phyloP scores from a whole-genome alignment of 1,140 invertebrate species.

The Leptonema lineaticorne region DNA sequence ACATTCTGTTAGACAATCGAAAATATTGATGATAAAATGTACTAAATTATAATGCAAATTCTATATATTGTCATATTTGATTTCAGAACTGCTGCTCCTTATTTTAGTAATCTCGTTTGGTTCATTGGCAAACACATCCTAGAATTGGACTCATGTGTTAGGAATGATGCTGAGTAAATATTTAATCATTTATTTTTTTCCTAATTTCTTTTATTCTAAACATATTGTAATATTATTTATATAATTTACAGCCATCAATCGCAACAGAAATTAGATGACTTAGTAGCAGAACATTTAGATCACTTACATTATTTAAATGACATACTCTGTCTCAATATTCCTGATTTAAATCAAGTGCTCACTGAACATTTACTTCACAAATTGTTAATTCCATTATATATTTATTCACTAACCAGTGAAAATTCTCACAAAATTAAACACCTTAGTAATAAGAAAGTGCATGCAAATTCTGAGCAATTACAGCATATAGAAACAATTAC shows the following conservation, averaged over 20 bases:
- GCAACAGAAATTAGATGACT: conserved; percentile 86
- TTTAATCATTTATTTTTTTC: no score
- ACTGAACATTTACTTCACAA: conserved; percentile 93
- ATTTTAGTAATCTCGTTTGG: conserved; percentile 99
- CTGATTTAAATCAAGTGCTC: conserved; percentile 92
- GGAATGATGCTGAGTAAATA: conserved; percentile 91
- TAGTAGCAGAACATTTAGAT: conserved; percentile 97
- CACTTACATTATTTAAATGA: conserved; percentile 98
- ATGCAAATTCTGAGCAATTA: conserved; percentile 50
- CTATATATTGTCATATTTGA: no score
- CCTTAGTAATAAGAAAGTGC: conserved; percentile 33
- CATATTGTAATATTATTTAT: not conserved
- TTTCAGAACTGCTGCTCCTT: conserved; percentile 89
- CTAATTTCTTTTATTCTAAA: not conserved
- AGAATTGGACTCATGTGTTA: conserved; percentile 92
- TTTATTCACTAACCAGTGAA: conserved; percentile 78
- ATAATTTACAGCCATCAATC: conserved; percentile 79
- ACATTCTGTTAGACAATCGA: conserved; percentile 7
- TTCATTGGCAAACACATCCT: conserved; percentile 98
- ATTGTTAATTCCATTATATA: conserved; percentile 90
- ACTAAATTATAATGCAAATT: conserved; percentile 28
- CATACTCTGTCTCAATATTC: conserved; percentile 89
- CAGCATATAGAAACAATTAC: conserved; percentile 60
- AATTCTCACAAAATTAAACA: conserved; percentile 44
- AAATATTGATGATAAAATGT: not conserved